A percentile compares a stretch with the other conserved stretches of the same genome.
phyloP scores from a whole-genome alignment of 2,888 invertebrate genomes.

The Apamea crenata region DNA sequence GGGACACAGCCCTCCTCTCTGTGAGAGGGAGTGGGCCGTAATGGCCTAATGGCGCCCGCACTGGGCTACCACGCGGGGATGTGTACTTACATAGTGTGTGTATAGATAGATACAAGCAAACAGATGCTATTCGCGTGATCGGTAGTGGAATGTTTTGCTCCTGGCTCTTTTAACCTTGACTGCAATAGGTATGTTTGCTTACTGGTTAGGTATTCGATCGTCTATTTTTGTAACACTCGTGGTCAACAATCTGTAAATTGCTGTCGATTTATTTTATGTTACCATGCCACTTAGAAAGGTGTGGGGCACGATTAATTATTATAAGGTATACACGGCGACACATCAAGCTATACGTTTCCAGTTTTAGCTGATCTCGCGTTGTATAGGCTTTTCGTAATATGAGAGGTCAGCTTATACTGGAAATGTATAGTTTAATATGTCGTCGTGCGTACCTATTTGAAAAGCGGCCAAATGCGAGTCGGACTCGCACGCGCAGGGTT shows the following conservation, averaged over 20 bases:
- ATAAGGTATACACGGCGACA: too few relatives aligned
- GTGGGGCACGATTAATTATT: neutral
- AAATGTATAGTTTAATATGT: too few relatives aligned
- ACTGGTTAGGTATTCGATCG: slow-evolving; percentile 25
- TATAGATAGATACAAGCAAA: slow-evolving; percentile 6
- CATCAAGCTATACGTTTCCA: too few relatives aligned
- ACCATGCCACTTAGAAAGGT: neutral
- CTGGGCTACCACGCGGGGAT: neutral
- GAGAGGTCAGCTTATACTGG: too few relatives aligned
- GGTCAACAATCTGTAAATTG: neutral
- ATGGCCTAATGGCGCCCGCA: neutral
- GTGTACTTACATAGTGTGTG: neutral
- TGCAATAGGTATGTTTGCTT: slow-evolving; percentile 34
- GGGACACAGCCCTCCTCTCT: neutral
- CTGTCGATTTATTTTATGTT: neutral
- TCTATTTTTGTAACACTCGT: slow-evolving; percentile 13
- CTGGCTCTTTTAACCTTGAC: slow-evolving; percentile 55
- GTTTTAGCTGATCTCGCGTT: too few relatives aligned
- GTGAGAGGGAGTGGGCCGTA: neutral
- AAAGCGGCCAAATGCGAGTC: neutral
- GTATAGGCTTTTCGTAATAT: too few relatives aligned
- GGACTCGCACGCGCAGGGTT: neutral
- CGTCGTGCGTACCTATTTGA: neutral
- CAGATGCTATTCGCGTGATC: slow-evolving; percentile 43
- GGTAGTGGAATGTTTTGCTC: slow-evolving; percentile 55